phyloP scores from a whole-genome alignment of 2,888 invertebrate genomes.

The Marronus borbonicus region DNA sequence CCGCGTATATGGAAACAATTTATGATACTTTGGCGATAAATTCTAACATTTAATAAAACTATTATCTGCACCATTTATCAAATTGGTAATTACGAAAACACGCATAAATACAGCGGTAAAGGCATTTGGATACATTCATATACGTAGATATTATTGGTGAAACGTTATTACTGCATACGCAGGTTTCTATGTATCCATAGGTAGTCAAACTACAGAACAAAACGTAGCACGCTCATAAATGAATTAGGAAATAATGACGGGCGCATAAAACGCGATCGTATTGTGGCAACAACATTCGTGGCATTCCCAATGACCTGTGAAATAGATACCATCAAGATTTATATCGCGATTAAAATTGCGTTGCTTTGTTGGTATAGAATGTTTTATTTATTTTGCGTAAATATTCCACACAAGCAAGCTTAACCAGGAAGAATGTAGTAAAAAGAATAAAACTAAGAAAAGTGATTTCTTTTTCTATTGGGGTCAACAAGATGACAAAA shows the following conservation, averaged over 20 bases:
- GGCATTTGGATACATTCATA: not conserved
- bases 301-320: not conserved
- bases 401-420: no score
- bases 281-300: slow-evolving; percentile 1
- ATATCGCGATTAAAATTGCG: not conserved
- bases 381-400: no score
- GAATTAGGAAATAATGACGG: slow-evolving; percentile 5
- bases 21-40: slow-evolving; percentile 44
- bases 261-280: slow-evolving; percentile 1
- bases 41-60: slow-evolving; percentile 49
- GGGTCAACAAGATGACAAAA: no score
- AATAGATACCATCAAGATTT: slow-evolving; percentile 1
- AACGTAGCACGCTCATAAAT: not conserved
- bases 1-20: slow-evolving; percentile 29
- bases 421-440: no score
- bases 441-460: no score
- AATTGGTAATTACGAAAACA: slow-evolving; percentile 50
- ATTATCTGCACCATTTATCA: slow-evolving; percentile 50
- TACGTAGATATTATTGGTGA: not conserved
- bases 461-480: no score
- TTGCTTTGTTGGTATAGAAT: no score
- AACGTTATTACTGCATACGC: not conserved
- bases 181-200: not conserved
- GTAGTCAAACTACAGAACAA: not conserved
- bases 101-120: slow-evolving; percentile 24